phyloP scores from a whole-genome alignment of 1,140 invertebrate species.

The Drosophila fuyamai region DNA sequence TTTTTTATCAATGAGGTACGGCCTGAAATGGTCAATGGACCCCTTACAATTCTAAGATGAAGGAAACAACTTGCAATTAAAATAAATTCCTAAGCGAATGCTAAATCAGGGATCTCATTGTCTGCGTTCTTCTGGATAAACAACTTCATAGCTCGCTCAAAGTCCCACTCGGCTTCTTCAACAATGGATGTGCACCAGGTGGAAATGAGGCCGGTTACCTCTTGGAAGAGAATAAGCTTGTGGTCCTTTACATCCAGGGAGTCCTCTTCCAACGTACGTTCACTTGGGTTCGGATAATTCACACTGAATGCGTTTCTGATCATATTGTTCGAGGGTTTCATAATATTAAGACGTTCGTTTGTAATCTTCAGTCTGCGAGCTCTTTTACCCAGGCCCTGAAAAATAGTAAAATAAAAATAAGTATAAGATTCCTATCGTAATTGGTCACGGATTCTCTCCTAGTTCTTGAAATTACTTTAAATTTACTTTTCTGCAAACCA shows the following conservation, averaged over 20 bases:
- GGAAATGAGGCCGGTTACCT: constrained; percentile 61
- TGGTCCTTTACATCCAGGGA: constrained; percentile 52
- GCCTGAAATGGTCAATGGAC: no score
- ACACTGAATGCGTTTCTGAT: constrained; percentile 60
- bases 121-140: constrained; percentile 38
- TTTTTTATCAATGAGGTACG: no score
- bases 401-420: not conserved
- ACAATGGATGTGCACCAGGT: constrained; percentile 74
- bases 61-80: not conserved
- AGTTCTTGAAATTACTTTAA: no score
- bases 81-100: constrained; percentile 31
- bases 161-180: constrained; percentile 67
- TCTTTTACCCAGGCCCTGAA: constrained; percentile 48
- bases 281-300: not conserved
- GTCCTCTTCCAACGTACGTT: constrained; percentile 29
- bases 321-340: constrained; percentile 56
- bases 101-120: constrained; percentile 45
- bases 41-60: no score
- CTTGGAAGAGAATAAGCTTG: constrained; percentile 67
- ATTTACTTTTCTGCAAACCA: no score
- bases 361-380: constrained; percentile 52
- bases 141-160: constrained; percentile 44
- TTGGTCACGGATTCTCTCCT: no score
- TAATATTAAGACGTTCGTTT: constrained; percentile 64
- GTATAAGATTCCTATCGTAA: no score